Evolutionary conservation across 2,797 vertebrate genomes (phyloP).

Genomic region (Cyprinella venusta): DNA sequence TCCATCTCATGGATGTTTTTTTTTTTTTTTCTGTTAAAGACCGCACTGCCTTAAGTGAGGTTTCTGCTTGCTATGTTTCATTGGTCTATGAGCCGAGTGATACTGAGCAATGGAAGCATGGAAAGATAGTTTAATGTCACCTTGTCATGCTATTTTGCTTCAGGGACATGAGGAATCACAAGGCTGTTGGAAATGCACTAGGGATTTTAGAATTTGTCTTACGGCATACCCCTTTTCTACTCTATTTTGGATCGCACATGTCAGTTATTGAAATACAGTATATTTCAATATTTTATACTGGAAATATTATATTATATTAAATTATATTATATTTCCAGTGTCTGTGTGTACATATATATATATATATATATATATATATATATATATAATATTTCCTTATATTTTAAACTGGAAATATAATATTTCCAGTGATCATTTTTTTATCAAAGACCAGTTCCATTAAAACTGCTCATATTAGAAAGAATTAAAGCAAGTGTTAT

Average conservation of each 20-base stretch:
- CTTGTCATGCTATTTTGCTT: constrained; percentile 19
- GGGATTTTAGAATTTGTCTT: neutral
- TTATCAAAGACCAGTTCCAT: neutral
- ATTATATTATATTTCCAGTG: too few relatives aligned
- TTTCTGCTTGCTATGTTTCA: constrained; percentile 1
- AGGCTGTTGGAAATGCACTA: constrained; percentile 5
- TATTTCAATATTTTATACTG: too few relatives aligned
- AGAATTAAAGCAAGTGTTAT: neutral
- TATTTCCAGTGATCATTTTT: neutral
- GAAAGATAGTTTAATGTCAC: constrained; percentile 39
- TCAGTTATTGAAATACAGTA: too few relatives aligned
- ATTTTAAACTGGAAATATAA: too few relatives aligned
- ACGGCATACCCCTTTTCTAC: neutral
- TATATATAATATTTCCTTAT: too few relatives aligned
- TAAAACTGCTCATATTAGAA: neutral
- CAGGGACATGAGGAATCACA: neutral
- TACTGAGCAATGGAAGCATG: constrained; percentile 30
- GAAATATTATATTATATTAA: too few relatives aligned
- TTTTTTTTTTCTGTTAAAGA: too few relatives aligned
- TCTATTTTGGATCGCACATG: neutral
- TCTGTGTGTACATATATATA: too few relatives aligned
- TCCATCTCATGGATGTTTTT: too few relatives aligned
- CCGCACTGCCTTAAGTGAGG: constrained; percentile 8
- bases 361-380: too few relatives aligned
- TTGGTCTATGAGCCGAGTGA: constrained; percentile 21